Base-by-base conservation (phyloP, 2,888 invertebrate species). In the Athetis lepigone region DNA sequence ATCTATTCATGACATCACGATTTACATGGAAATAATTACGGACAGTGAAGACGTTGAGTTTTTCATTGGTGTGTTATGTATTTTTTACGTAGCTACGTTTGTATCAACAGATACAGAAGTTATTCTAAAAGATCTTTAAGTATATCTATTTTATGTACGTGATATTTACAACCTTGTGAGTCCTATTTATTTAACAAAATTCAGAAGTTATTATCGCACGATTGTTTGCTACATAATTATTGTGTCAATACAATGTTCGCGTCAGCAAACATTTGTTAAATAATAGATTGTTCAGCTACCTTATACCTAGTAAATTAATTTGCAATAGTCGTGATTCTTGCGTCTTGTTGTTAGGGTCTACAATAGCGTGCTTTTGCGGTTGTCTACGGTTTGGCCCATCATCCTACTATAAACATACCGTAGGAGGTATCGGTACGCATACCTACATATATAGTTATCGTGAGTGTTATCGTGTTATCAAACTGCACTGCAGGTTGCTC, bases 401-500 rank as follows among this genome's bases (percentile, higher is more conserved):
- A 54, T 37, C 25, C 13, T 58, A 52, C 42, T 45, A 19, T 46
- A 61, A 36, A 50, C 58, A 51, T 51, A 51, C 56, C 43, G 63
- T 62, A 16, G 42, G 43, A 33, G 61, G 75, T 70, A 56, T 36
- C 40, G 33, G 52, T 52, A 59, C 21, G 29, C 64, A 50, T 61
- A 63, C 56, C 51, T 39, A 43, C 64, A 50, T 61, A 63, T 59
- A 54, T 39, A 43, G 46, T 45, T 54, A 70, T 54, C 52, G 46
- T 45, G 40, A 27, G 50, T 55, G 55, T 61, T 71, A 71, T 70
- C 76, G 63, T 59, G 66, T 70, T 69, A 71, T 75, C 74, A 71
- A 71, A 65, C 37, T 59, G 60, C 49, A 58, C 50, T 37, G 50
- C 27, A 47, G 57, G 50, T 25, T 57, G 63, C 49, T 27, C 45